Evolutionary conservation across 1,140 invertebrate genomes (phyloP).

Genomic region (Drosophila tsacasi): DNA sequence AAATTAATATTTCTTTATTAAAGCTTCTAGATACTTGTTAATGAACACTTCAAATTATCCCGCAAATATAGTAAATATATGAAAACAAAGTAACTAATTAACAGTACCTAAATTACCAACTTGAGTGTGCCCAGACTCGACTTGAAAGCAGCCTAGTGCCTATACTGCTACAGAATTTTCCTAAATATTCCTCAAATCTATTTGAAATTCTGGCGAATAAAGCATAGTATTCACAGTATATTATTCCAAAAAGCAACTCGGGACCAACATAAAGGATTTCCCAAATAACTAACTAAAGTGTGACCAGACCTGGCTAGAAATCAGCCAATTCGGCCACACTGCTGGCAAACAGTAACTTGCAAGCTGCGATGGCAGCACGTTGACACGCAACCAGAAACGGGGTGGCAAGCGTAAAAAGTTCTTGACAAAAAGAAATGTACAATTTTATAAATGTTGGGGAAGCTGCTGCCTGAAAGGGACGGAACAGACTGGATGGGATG

Average conservation of each 20-base stretch:
- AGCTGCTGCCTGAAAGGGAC: conserved; percentile 23
- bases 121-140: too few relatives aligned
- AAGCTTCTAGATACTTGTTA: too few relatives aligned
- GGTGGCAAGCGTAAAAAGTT: conserved; percentile 49
- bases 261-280: not conserved
- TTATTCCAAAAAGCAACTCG: not conserved
- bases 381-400: conserved; percentile 49
- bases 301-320: conserved; percentile 7
- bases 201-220: not conserved
- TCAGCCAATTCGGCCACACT: not conserved
- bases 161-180: too few relatives aligned
- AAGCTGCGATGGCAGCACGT: conserved; percentile 27
- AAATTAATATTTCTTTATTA: too few relatives aligned
- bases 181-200: not conserved
- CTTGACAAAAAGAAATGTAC: conserved; percentile 52
- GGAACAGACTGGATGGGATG: conserved; percentile 16
- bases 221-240: not conserved
- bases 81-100: too few relatives aligned
- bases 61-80: too few relatives aligned
- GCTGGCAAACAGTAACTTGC: not conserved
- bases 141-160: too few relatives aligned
- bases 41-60: too few relatives aligned
- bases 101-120: too few relatives aligned
- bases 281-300: not conserved
- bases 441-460: conserved; percentile 48